Base-by-base conservation (phyloP, 2,113 vertebrate species). In the Cryptotis parvus region DNA sequence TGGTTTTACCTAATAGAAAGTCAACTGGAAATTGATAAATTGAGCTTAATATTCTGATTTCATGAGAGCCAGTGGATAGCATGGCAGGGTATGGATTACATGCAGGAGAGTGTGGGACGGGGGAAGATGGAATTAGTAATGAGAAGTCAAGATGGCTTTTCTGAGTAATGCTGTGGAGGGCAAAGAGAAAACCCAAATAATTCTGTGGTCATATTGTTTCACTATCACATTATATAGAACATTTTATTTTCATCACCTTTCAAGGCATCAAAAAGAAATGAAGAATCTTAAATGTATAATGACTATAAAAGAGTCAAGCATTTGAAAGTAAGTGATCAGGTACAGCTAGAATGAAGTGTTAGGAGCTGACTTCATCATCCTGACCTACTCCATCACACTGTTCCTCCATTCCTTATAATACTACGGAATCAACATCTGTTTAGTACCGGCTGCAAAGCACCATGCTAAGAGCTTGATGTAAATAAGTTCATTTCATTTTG, bases 171-270 rank as follows among this genome's bases (percentile, higher is more conserved):
- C 43, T 72, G 70, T 72, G 69, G 24, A 89, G 26, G 73, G 85
- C 52, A 75, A 15, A 74, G 7, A 61, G 49, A 20, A 45, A 77
- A 75, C 66, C 77, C 72, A 89, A 86, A 77, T 69, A 89, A 63
- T 91, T 92, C 94, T 92, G 74, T 43, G 65, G 33, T 73, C 83
- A 83, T 86, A 80, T 94, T 88, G 92, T 84, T 91, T 82, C 75
- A 84, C 52, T 69, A 18, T 89, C 74, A 69, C 37, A 69, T 86
- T 84, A 61, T 58, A 65, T 75, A 90, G 78, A 91, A 79, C 49
- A 76, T 82, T 92, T 92, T 87, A 87, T 58, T 94, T 79, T 78
- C 31, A 76, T 78, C 70, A 90, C 81, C 66, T 37, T 94, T 90
- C 43, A 90, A 94, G 80, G 65, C 55, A 52, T 91, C 87, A 39